A percentile compares a stretch with the other conserved stretches of the same genome.
Conservation (phyloP, 2,113 vertebrate genomes). For the Urocolius indicus region DNA sequence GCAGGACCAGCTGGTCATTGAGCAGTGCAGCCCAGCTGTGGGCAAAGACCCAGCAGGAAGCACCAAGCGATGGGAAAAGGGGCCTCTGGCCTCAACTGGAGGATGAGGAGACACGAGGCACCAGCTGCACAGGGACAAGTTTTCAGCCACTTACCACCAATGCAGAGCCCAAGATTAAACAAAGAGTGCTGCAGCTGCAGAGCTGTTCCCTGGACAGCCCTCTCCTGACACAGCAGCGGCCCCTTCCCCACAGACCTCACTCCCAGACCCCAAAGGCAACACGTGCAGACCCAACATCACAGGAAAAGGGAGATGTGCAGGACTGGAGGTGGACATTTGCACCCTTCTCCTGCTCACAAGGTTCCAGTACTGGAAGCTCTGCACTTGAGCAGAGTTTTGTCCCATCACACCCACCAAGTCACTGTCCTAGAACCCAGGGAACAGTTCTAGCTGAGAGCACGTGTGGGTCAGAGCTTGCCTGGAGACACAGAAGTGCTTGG, state of each 20-base stretch:
- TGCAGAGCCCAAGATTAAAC: background rate
- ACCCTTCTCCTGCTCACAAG: background rate
- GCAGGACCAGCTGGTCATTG: constrained; percentile 60
- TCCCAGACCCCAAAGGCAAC: fast-evolving
- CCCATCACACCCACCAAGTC: background rate
- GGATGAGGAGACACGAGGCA: background rate
- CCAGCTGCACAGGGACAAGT: background rate
- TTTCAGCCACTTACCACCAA: background rate
- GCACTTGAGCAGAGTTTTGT: background rate
- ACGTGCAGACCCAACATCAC: background rate
- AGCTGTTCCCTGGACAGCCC: too few species aligned
- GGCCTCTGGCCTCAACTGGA: background rate
- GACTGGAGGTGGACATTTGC: background rate
- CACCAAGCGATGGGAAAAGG: fast-evolving
- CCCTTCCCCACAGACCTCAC: background rate
- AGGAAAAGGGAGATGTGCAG: fast-evolving
- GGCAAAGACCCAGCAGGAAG: background rate
- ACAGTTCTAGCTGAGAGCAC: background rate
- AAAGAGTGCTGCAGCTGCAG: background rate
- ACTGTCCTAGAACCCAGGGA: background rate
- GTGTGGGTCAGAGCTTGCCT: background rate
- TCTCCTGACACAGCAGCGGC: background rate
- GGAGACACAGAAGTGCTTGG: background rate
- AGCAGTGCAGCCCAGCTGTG: constrained; percentile 60
- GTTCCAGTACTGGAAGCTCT: background rate